Conservation (phyloP, 2,888 invertebrate genomes). For the Arctia plantaginis region DNA sequence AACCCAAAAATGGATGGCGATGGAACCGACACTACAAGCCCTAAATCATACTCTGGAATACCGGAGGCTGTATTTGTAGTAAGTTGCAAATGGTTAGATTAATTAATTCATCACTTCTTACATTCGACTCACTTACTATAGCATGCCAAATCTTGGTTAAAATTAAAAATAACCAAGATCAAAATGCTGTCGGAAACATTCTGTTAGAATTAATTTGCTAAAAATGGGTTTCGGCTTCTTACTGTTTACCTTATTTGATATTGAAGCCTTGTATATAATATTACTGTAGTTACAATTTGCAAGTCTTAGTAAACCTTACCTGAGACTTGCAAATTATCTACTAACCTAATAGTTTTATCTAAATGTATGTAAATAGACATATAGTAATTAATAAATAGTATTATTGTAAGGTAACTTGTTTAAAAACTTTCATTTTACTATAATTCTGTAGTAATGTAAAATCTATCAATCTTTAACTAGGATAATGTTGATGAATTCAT, state of each 20-base stretch:
- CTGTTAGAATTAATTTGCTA: background rate
- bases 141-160: background rate
- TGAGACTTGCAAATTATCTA: background rate
- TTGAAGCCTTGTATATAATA: background rate
- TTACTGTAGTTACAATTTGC: background rate
- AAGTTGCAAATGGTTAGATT: slow-evolving; percentile 68
- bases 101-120: background rate
- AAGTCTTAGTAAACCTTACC: background rate
- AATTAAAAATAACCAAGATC: background rate
- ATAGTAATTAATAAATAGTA: too few relatives aligned
- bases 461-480: slow-evolving; percentile 76
- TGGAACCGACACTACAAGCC: slow-evolving; percentile 64
- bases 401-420: background rate
- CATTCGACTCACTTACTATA: background rate
- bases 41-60: slow-evolving; percentile 92
- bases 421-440: background rate
- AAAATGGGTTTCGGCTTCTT: background rate
- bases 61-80: slow-evolving; percentile 96
- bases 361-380: background rate
- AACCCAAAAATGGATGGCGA: slow-evolving; percentile 78
- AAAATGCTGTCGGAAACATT: background rate
- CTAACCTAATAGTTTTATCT: background rate
- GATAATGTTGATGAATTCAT: slow-evolving; percentile 98
- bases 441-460: background rate
- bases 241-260: background rate